These are phyloP conservation scores for Drosophila pectinifera DNA, from an alignment of 1,140 invertebrate species.

Conservation along the genomic window DNA sequence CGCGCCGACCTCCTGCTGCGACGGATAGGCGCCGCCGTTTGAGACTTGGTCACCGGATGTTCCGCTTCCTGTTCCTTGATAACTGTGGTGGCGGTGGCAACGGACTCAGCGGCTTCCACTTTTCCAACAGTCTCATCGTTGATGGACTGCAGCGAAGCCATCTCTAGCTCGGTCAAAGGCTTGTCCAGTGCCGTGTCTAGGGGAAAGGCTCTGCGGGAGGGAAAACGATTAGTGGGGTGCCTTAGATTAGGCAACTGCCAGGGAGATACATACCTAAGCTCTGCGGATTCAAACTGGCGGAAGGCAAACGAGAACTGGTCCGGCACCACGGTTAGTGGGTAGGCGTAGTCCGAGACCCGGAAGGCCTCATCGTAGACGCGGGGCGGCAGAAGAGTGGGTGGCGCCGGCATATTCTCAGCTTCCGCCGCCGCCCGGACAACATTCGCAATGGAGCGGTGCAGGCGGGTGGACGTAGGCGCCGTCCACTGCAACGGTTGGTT, in stretches of 20 bases:
- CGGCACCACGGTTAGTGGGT: slow-evolving; percentile 95
- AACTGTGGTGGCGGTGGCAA: no score
- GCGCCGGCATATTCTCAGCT: slow-evolving; percentile 63
- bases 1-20: slow-evolving; percentile 42
- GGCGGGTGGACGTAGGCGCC: slow-evolving; percentile 55
- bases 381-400: slow-evolving; percentile 52
- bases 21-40: slow-evolving; percentile 8
- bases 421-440: slow-evolving; percentile 54
- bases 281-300: slow-evolving; percentile 87
- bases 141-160: slow-evolving; percentile 63
- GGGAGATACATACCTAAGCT: slow-evolving; percentile 87
- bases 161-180: slow-evolving; percentile 86
- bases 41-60: not conserved
- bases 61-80: slow-evolving; percentile 1
- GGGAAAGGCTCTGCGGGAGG: slow-evolving; percentile 88
- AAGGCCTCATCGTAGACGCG: slow-evolving; percentile 54
- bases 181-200: slow-evolving; percentile 95
- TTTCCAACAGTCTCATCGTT: slow-evolving; percentile 1
- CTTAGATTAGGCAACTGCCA: not conserved
- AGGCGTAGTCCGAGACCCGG: slow-evolving; percentile 83
- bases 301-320: slow-evolving; percentile 97
- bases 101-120: slow-evolving; percentile 15
- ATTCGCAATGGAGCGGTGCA: slow-evolving; percentile 56
- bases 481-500: slow-evolving; percentile 63
- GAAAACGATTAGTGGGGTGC: not conserved